Evolutionary conservation across 2,113 vertebrate genomes (phyloP), one percentile per base, ranked within the genome.

Genomic region (Phyllostomus hastatus): DNA sequence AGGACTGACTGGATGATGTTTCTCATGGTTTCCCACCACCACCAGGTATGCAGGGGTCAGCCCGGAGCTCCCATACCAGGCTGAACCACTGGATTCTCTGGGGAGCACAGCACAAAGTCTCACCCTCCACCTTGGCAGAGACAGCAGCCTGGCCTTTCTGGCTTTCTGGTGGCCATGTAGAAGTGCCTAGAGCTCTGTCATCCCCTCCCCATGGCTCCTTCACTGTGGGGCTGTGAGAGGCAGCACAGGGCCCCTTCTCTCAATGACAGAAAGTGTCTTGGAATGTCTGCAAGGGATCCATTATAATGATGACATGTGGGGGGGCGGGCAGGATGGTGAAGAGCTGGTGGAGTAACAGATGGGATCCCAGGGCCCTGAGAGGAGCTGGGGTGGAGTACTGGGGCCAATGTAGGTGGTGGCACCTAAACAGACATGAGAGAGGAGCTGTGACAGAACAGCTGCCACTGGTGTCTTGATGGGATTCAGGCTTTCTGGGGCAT

Each of bases 61-160:
- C 35, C 16, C 4, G 31, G 26, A 35, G 28, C 54, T 57, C 28
- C 64, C 26, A 5, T 1, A 4, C 20, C 41, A 22, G 84, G 84
- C 75, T 61, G 50, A n/a, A 41, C 33, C 14, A 9, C 5, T 10
- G 67, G 22, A n/a, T 10, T 54, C 57, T 46, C 67, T 66, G 85
- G 57, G 67, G 10, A 4, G 24, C 50, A 69, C 6, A 7, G 50
- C 72, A 38, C 24, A 2, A 2, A 41, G 28, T 3, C 1, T 19
- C 31, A 66, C 72, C n/a, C 8, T 7, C 59, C 35, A 11, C 3
- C 48, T 24, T 11, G 35, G 67, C 19, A 16, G 52, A 35, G 19
- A 22, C 10, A 2, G 17, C 15, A 31, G 3, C 0, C 46, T 48
- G 1, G 3, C 69, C 8, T 6, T 6, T 33, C 50, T 83, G 1